Conservation (phyloP, 2,113 vertebrate genomes). For the Gymnocephalus cernua region DNA sequence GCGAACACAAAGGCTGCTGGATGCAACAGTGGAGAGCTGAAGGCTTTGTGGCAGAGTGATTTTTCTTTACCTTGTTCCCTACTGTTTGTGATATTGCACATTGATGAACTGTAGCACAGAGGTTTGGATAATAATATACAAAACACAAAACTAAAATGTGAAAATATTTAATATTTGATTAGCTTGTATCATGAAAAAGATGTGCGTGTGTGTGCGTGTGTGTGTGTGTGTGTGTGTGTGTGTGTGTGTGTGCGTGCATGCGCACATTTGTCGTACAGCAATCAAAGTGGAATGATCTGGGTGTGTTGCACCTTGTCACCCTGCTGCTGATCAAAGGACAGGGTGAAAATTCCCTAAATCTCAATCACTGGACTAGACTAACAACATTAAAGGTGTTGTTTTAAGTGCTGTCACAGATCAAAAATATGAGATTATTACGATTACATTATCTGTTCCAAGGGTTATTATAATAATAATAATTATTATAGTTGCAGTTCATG, state of each 20-base stretch:
- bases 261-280: not conserved
- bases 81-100: conserved; percentile 29
- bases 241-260: not conserved
- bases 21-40: conserved; percentile 31
- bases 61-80: conserved; percentile 39
- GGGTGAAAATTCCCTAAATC: not conserved
- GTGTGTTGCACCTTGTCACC: conserved; percentile 24
- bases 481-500: not conserved
- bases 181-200: not conserved
- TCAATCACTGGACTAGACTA: conserved; percentile 18
- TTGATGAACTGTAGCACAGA: conserved; percentile 21
- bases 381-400: conserved; percentile 32
- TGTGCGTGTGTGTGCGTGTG: not conserved
- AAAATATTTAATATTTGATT: conserved; percentile 3
- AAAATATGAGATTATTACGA: not conserved
- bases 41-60: conserved; percentile 27
- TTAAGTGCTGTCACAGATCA: not conserved
- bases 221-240: not conserved
- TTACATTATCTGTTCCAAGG: not conserved
- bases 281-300: not conserved
- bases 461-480: too few relatives aligned
- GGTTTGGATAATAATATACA: not conserved
- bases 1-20: conserved; percentile 43
- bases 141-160: not conserved
- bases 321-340: conserved; percentile 46